A percentile compares a stretch with the other conserved stretches of the same genome.
Conservation (phyloP, 2,888 invertebrate genomes). For the Leistus spinibarbis region DNA sequence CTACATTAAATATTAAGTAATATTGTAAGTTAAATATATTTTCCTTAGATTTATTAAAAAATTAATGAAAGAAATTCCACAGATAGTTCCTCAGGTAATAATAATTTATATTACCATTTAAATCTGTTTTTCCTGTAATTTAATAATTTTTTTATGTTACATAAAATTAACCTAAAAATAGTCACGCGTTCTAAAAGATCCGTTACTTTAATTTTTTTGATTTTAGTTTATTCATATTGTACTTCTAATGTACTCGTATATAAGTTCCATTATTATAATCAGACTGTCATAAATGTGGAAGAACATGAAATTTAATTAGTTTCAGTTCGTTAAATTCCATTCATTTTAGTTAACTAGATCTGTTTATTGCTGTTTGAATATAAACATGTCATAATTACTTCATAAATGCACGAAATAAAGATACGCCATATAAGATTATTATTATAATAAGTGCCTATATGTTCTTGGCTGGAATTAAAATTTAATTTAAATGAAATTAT, state of each 20-base stretch:
- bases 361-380: slow-evolving; percentile 3
- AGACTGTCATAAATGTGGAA: slow-evolving; percentile 4
- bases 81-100: neutral
- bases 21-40: neutral
- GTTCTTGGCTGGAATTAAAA: too few relatives aligned
- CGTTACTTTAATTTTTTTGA: too few relatives aligned
- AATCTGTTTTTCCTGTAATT: neutral
- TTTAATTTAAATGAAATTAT: too few relatives aligned
- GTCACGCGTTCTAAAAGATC: neutral
- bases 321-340: slow-evolving; percentile 18
- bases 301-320: slow-evolving; percentile 21
- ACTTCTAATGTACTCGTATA: neutral
- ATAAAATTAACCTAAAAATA: neutral
- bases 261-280: neutral
- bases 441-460: neutral
- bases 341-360: slow-evolving; percentile 12
- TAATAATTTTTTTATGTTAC: neutral
- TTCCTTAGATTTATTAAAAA: too few relatives aligned
- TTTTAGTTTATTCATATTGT: neutral
- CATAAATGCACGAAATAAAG: slow-evolving; percentile 7
- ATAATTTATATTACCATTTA: neutral
- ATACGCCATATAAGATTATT: neutral
- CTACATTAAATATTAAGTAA: neutral
- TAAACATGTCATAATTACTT: slow-evolving; percentile 9
- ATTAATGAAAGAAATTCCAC: neutral